These are phyloP conservation scores for Drosophila fungiperda DNA, from an alignment of 2,888 invertebrate species.

Conservation along the genomic window DNA sequence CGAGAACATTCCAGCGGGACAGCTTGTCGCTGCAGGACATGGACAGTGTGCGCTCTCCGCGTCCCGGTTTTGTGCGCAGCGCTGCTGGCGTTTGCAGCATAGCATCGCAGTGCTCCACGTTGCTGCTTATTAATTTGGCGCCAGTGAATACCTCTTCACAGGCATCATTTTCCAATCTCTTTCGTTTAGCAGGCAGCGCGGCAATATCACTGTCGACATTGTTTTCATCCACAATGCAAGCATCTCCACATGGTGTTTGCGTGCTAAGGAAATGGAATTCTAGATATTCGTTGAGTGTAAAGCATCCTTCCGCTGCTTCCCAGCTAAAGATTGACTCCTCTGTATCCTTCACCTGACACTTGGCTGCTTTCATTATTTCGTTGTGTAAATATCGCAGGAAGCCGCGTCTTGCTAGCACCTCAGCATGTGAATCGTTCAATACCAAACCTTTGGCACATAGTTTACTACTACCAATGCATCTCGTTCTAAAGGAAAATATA, in stretches of 20 bases:
- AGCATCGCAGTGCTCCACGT: slow-evolving; percentile 50
- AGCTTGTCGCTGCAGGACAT: slow-evolving; percentile 98
- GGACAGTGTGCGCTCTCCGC: slow-evolving; percentile 94
- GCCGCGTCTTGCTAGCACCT: slow-evolving; percentile 93
- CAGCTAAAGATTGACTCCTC: slow-evolving; percentile 82
- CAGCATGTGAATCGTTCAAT: slow-evolving; percentile 96
- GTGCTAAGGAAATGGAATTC: slow-evolving; percentile 94
- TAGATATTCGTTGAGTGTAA: slow-evolving; percentile 87
- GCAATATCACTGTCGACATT: neutral
- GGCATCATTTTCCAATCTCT: slow-evolving; percentile 27
- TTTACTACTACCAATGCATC: slow-evolving; percentile 92
- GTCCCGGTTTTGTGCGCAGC: slow-evolving; percentile 94
- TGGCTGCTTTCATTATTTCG: slow-evolving; percentile 85
- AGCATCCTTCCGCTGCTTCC: slow-evolving; percentile 80
- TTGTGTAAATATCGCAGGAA: slow-evolving; percentile 91
- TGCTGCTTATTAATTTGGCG: slow-evolving; percentile 90
- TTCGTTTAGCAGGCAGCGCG: slow-evolving; percentile 43
- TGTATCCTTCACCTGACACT: slow-evolving; percentile 39
- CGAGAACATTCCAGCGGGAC: slow-evolving; percentile 94
- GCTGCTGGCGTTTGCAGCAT: slow-evolving; percentile 90
- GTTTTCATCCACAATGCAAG: slow-evolving; percentile 89
- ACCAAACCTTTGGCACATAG: slow-evolving; percentile 89
- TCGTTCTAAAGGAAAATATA: slow-evolving; percentile 89
- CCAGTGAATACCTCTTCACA: slow-evolving; percentile 88
- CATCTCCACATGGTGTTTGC: slow-evolving; percentile 97